Conservation (phyloP, 2,113 vertebrate species). For the Pica pica region DNA sequence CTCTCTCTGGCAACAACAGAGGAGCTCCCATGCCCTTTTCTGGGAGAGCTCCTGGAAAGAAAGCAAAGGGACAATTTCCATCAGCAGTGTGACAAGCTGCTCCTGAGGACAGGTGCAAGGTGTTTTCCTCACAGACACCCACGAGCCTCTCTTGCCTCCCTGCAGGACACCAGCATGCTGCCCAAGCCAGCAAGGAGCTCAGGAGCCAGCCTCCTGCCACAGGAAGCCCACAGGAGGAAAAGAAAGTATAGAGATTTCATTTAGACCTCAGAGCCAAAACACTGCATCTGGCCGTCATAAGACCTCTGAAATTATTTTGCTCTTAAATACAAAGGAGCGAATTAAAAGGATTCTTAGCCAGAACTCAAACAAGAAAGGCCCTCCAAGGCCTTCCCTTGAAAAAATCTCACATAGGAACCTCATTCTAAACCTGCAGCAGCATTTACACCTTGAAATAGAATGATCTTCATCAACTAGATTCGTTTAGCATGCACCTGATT, state of each 20-base stretch:
- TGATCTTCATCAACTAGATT: not conserved
- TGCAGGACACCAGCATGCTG: not conserved
- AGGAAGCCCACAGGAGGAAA: not conserved
- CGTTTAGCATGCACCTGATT: not conserved
- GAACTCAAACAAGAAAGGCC: not conserved
- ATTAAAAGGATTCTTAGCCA: not conserved
- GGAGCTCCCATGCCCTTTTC: not conserved
- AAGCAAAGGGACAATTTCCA: not conserved
- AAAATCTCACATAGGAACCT: not conserved
- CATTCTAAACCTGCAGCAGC: not conserved
- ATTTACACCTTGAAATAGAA: not conserved
- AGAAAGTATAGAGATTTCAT: not conserved
- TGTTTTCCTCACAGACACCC: not conserved
- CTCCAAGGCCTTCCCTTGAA: not conserved
- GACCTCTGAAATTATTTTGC: not conserved
- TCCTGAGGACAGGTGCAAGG: not conserved
- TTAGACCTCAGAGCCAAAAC: not conserved
- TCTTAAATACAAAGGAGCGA: not conserved
- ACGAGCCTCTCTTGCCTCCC: rapidly evolving
- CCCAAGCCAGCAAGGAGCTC: not conserved
- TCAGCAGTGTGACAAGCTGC: not conserved
- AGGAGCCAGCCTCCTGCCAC: not conserved
- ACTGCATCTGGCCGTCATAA: not conserved
- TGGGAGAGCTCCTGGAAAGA: not conserved
- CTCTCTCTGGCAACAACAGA: not conserved